Evolutionary conservation across 2,888 invertebrate genomes (phyloP).

Genomic region (Caenorhabditis wallacei): DNA sequence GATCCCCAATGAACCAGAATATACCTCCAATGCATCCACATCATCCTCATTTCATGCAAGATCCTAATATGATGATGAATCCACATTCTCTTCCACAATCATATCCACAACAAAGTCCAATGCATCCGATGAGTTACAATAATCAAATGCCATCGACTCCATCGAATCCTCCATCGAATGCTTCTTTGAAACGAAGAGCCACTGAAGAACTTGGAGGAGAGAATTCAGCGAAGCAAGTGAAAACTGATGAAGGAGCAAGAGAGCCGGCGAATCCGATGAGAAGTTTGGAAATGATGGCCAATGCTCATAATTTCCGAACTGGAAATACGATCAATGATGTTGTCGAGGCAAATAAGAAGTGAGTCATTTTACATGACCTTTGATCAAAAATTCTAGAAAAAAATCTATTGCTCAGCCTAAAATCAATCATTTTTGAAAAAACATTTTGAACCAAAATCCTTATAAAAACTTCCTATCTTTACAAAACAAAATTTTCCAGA

Average conservation of each 20-base stretch:
- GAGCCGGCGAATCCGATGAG: constrained; percentile 29
- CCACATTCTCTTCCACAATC: neutral
- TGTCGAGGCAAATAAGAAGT: constrained; percentile 61
- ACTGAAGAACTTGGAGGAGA: constrained; percentile 16
- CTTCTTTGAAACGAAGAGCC: constrained; percentile 34
- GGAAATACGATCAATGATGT: constrained; percentile 58
- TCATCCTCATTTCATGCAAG: neutral
- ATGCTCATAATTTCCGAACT: constrained; percentile 31
- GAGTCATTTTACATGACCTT: constrained; percentile 7
- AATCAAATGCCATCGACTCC: constrained; percentile 21
- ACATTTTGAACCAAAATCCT: no score
- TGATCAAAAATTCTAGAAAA: no score
- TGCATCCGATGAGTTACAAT: constrained; percentile 35
- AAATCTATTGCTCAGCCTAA: no score
- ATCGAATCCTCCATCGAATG: constrained; percentile 41
- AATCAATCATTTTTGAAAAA: no score
- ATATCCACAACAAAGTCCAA: constrained; percentile 13
- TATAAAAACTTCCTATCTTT: no score
- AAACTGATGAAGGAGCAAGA: constrained; percentile 6
- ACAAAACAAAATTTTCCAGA: no score
- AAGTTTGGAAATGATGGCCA: constrained; percentile 56
- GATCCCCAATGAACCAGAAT: neutral
- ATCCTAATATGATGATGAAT: constrained; percentile 18
- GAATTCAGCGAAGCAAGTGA: constrained; percentile 27
- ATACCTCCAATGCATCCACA: neutral